These are phyloP conservation scores for Harmothoe impar DNA, from an alignment of 2,888 invertebrate genomes.

Conservation along the genomic window DNA sequence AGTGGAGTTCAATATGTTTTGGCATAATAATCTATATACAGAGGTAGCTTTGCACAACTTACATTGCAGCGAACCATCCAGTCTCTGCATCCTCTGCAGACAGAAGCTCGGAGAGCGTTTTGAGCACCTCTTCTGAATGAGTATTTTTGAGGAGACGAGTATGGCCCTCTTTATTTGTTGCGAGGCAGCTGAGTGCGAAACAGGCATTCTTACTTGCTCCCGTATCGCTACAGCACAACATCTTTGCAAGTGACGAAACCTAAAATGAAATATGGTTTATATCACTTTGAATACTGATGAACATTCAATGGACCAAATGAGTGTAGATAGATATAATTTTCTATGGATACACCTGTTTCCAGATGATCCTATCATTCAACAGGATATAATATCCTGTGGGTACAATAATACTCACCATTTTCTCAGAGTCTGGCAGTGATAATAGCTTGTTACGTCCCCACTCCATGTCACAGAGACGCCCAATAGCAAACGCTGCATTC, in stretches of 20 bases:
- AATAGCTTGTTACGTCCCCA: slow-evolving; percentile 77
- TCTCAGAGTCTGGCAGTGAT: slow-evolving; percentile 78
- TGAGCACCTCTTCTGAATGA: slow-evolving; percentile 79
- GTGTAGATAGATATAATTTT: no score
- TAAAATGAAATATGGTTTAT: slow-evolving; percentile 68
- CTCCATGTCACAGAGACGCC: slow-evolving; percentile 82
- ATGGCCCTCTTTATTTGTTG: slow-evolving; percentile 81
- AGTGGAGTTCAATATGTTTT: no score
- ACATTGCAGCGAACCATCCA: slow-evolving; percentile 83
- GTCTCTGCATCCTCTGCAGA: slow-evolving; percentile 81
- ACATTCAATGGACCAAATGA: no score
- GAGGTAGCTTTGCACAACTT: no score
- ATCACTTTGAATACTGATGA: no score
- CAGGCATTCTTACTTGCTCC: slow-evolving; percentile 83
- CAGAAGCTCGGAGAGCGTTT: slow-evolving; percentile 77
- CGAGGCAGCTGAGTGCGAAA: slow-evolving; percentile 83
- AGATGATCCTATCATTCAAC: no score
- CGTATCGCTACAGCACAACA: slow-evolving; percentile 81
- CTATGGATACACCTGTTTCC: no score
- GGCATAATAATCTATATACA: no score
- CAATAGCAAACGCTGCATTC: slow-evolving; percentile 84
- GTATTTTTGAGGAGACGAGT: slow-evolving; percentile 77
- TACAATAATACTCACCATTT: slow-evolving; percentile 75
- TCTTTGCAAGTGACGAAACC: slow-evolving; percentile 80
- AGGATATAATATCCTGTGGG: no score